phyloP scores from a whole-genome alignment of 2,888 invertebrate genomes.

The Phragmatobia fuliginosa region DNA sequence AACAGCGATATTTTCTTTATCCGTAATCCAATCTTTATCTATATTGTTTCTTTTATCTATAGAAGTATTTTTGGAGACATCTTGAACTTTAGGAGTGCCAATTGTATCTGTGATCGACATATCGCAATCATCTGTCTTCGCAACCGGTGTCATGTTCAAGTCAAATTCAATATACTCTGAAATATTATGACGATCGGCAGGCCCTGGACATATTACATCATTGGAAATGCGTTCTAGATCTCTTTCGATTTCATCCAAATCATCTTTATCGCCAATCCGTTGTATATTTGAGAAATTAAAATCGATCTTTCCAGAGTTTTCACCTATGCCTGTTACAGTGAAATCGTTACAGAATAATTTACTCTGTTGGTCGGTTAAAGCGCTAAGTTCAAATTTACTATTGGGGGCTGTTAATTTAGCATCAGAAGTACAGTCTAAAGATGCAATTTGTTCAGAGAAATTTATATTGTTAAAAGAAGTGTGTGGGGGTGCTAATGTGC shows the following conservation, averaged over 20 bases:
- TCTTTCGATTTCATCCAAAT: conserved; percentile 73
- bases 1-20: conserved; percentile 77
- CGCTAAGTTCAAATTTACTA: conserved; percentile 70
- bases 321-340: conserved; percentile 57
- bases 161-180: conserved; percentile 78
- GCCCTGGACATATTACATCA: conserved; percentile 55
- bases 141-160: conserved; percentile 68
- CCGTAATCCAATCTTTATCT: conserved; percentile 64
- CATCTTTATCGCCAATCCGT: conserved; percentile 60
- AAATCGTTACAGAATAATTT: conserved; percentile 71
- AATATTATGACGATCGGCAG: conserved; percentile 52
- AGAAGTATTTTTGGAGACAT: conserved; percentile 56
- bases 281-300: conserved; percentile 73
- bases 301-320: conserved; percentile 68
- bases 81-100: conserved; percentile 68
- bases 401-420: conserved; percentile 58
- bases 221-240: conserved; percentile 61
- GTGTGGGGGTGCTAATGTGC: conserved; percentile 49
- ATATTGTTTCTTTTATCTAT: conserved; percentile 49
- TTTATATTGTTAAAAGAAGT: conserved; percentile 64
- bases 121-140: conserved; percentile 64
- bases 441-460: conserved; percentile 63
- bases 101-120: conserved; percentile 80
- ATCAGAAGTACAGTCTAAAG: conserved; percentile 64
- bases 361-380: conserved; percentile 68